Evolutionary conservation across 2,888 invertebrate species (phyloP).

Genomic region (Chaetogeoica ovagalla): DNA sequence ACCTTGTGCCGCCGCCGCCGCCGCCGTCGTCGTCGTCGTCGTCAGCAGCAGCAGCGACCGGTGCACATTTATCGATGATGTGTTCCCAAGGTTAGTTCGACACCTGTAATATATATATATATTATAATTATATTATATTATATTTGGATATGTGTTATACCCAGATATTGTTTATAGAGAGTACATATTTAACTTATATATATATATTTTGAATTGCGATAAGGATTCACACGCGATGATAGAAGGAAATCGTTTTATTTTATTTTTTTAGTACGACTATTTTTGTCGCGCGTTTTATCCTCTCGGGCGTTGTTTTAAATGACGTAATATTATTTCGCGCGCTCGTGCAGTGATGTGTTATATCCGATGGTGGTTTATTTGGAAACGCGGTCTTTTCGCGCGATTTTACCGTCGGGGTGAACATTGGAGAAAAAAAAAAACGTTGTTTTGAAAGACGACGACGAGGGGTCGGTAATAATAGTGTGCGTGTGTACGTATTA

Average conservation of each 20-base stretch:
- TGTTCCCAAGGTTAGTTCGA: conserved; percentile 51
- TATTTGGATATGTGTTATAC: not conserved
- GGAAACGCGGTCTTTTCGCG: no score
- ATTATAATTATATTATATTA: no score
- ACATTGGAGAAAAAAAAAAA: not conserved
- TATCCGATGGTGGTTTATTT: no score
- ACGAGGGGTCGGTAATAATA: not conserved
- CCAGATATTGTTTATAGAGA: no score
- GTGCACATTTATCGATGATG: conserved; percentile 52
- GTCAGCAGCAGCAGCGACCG: conserved; percentile 41
- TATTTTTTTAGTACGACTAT: no score
- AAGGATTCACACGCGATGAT: no score
- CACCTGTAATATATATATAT: conserved; percentile 41
- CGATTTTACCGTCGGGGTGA: not conserved
- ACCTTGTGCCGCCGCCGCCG: conserved; percentile 45
- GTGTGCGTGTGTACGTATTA: not conserved
- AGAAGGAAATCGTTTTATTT: not conserved
- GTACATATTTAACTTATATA: no score
- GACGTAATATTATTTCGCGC: no score
- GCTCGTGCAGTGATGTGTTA: no score
- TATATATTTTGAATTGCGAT: no score
- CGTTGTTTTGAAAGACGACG: not conserved
- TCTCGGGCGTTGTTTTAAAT: no score
- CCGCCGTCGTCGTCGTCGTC: conserved; percentile 7
- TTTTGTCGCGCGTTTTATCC: no score